Evolutionary conservation across 2,888 invertebrate genomes (phyloP).

Genomic region (Apamea crenata): DNA sequence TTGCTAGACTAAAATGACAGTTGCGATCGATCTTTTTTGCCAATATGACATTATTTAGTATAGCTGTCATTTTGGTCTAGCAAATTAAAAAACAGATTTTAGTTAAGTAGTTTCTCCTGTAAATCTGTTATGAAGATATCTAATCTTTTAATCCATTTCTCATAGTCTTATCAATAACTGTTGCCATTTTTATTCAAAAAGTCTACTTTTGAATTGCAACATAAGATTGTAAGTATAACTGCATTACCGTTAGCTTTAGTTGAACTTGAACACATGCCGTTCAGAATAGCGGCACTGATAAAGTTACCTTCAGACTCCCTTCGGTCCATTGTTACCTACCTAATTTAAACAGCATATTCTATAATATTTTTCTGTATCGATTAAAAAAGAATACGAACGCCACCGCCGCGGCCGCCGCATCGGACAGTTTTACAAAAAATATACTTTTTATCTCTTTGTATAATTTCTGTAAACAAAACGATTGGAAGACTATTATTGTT

Average conservation of each 20-base stretch:
- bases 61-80: neutral
- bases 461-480: slow-evolving; percentile 35
- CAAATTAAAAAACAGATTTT: too few relatives aligned
- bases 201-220: slow-evolving; percentile 8
- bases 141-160: neutral
- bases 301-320: slow-evolving; percentile 13
- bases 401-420: too few relatives aligned
- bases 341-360: neutral
- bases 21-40: neutral
- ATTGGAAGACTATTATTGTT: slow-evolving; percentile 6
- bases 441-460: neutral
- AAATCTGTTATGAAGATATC: neutral
- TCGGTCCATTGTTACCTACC: neutral
- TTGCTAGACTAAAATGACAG: neutral
- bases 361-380: neutral
- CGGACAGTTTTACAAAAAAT: slow-evolving; percentile 14
- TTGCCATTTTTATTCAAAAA: neutral
- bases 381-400: neutral
- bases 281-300: slow-evolving; percentile 20
- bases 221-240: slow-evolving; percentile 5
- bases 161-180: neutral
- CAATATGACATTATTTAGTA: neutral
- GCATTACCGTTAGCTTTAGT: slow-evolving; percentile 36
- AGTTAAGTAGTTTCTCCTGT: neutral
- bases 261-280: slow-evolving; percentile 9